phyloP scores from a whole-genome alignment of 1,140 invertebrate species.

The Euura lappo region DNA sequence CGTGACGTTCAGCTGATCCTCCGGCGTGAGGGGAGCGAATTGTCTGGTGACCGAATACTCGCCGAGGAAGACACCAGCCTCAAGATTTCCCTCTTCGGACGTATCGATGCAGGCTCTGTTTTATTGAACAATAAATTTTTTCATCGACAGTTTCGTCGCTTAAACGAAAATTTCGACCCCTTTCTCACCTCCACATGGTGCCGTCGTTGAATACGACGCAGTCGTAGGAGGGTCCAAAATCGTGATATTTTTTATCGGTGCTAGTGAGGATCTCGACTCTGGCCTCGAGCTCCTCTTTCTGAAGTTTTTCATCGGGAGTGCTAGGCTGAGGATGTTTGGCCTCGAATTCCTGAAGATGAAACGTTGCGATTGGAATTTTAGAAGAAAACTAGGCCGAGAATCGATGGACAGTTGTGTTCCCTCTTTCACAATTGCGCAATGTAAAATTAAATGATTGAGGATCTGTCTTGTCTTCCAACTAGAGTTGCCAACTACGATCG shows the following conservation, averaged over 20 bases:
- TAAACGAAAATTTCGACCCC: background rate
- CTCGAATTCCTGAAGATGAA: conserved; percentile 65
- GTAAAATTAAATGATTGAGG: too few relatives aligned
- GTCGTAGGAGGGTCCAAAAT: conserved; percentile 90
- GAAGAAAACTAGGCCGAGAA: too few relatives aligned
- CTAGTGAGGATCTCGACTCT: conserved; percentile 82
- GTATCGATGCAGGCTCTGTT: conserved; percentile 87
- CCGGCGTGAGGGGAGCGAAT: conserved; percentile 75
- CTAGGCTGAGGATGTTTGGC: conserved; percentile 62
- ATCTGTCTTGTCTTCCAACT: too few relatives aligned
- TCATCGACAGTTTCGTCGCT: background rate
- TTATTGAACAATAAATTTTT: conserved; percentile 18
- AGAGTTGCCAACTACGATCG: too few relatives aligned
- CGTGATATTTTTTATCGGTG: conserved; percentile 88
- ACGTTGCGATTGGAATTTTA: too few relatives aligned
- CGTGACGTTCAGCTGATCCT: conserved; percentile 87
- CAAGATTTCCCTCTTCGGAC: conserved; percentile 81
- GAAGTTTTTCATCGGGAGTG: conserved; percentile 77
- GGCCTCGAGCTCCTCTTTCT: conserved; percentile 89
- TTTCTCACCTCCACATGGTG: conserved; percentile 72
- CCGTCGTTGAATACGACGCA: conserved; percentile 93
- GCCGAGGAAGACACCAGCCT: conserved; percentile 77
- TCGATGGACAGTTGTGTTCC: too few relatives aligned
- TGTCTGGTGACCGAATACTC: conserved; percentile 85
- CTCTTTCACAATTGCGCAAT: too few relatives aligned